These are phyloP conservation scores for Pseudomyrmex sp. DNA, from an alignment of 1,140 invertebrate species.

Conservation along the genomic window DNA sequence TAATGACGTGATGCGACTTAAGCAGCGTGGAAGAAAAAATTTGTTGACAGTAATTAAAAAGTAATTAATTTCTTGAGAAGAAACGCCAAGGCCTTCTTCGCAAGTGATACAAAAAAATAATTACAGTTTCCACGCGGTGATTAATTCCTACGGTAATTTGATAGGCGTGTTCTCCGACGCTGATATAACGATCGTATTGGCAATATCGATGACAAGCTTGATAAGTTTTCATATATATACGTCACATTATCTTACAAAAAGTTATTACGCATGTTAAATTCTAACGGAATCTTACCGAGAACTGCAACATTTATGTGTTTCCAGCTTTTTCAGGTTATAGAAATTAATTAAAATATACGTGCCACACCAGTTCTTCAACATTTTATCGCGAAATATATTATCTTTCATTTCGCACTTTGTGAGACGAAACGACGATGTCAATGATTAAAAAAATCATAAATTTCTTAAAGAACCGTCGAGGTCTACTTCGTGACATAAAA, in stretches of 20 bases:
- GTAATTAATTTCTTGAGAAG: constrained; percentile 35
- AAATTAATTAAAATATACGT: background rate
- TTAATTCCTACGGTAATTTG: constrained; percentile 54
- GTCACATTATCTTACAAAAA: constrained; percentile 17
- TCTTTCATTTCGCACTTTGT: too few species aligned
- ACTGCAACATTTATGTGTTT: background rate
- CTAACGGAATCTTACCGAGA: constrained; percentile 30
- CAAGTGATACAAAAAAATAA: constrained; percentile 24
- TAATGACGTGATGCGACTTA: background rate
- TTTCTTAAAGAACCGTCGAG: too few species aligned
- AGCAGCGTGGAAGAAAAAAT: background rate
- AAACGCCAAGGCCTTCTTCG: constrained; percentile 23
- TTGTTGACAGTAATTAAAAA: constrained; percentile 18
- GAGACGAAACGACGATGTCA: too few species aligned
- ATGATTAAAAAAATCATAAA: too few species aligned
- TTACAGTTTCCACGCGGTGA: constrained; percentile 25
- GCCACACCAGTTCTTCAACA: background rate
- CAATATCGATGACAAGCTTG: constrained; percentile 47
- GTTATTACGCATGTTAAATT: constrained; percentile 25
- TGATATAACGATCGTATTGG: constrained; percentile 16
- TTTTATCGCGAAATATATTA: background rate
- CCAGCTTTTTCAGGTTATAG: background rate
- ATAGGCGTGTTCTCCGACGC: constrained; percentile 48
- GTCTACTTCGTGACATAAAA: too few species aligned
- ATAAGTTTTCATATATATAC: constrained; percentile 27